Percentiles rank a stretch among this genome's conserved stretches.
Evolutionary conservation across 2,888 invertebrate species (phyloP).

Genomic region (Erebia ligea): DNA sequence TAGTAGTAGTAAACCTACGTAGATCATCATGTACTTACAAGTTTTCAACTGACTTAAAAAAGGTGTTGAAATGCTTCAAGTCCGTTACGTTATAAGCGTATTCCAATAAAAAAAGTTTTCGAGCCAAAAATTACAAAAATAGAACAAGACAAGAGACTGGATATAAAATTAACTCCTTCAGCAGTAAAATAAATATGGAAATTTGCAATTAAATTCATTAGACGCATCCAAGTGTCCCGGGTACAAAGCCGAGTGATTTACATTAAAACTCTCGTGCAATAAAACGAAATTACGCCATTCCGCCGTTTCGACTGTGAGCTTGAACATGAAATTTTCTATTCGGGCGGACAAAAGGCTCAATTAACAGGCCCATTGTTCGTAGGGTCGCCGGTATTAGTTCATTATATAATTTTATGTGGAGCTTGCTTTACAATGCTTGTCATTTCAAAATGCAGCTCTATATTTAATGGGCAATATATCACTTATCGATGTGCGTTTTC

Average conservation of each 20-base stretch:
- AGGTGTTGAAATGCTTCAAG: no score
- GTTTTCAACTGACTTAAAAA: no score
- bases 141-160: not conserved
- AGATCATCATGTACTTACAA: no score
- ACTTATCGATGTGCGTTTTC: constrained; percentile 20
- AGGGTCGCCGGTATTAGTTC: constrained; percentile 68
- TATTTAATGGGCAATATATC: constrained; percentile 41
- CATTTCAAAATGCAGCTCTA: constrained; percentile 34
- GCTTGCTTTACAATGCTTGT: constrained; percentile 49
- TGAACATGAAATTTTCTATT: constrained; percentile 80
- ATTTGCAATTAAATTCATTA: constrained; percentile 41
- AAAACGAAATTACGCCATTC: constrained; percentile 70
- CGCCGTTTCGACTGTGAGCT: constrained; percentile 63
- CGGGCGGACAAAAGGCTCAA: constrained; percentile 76
- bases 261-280: constrained; percentile 70
- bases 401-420: constrained; percentile 77
- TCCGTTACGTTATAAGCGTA: no score
- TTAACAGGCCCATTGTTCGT: constrained; percentile 75
- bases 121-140: no score
- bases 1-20: no score
- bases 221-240: constrained; percentile 50
- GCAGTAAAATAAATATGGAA: constrained; percentile 46
- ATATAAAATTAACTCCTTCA: not conserved
- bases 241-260: constrained; percentile 73
- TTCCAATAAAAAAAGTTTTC: no score